These are phyloP conservation scores for Catharus bicknelli DNA, from an alignment of 2,113 vertebrate genomes.

Conservation along the genomic window DNA sequence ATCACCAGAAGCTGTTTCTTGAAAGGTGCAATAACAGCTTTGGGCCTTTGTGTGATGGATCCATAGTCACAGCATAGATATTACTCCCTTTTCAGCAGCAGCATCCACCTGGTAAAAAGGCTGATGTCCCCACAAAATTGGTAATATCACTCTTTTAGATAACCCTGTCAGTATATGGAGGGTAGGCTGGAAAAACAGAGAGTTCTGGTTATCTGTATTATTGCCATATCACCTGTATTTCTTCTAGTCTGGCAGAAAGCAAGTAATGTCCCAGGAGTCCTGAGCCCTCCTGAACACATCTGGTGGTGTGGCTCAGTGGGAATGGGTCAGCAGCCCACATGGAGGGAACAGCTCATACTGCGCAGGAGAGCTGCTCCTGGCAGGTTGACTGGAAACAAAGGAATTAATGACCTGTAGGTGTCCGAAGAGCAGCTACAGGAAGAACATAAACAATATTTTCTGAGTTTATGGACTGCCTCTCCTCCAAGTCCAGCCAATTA, in stretches of 20 bases:
- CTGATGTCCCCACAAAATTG: neutral
- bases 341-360: neutral
- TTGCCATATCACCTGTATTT: neutral
- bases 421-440: constrained; percentile 19
- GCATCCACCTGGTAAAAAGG: neutral
- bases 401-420: constrained; percentile 13
- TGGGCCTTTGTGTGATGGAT: neutral
- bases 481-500: neutral
- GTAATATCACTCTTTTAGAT: neutral
- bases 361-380: neutral
- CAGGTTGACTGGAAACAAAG: constrained; percentile 5
- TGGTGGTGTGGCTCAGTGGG: neutral
- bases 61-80: fast-evolving
- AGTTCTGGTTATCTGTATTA: neutral
- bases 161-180: neutral
- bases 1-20: neutral
- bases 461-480: neutral
- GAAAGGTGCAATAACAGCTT: neutral
- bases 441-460: constrained; percentile 20
- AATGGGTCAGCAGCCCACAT: neutral
- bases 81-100: neutral
- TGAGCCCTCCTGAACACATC: neutral
- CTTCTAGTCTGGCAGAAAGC: neutral
- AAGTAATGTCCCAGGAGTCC: neutral
- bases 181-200: neutral